Evolutionary conservation across 2,888 invertebrate species (phyloP).

Genomic region (Lasioglossum lativentre): DNA sequence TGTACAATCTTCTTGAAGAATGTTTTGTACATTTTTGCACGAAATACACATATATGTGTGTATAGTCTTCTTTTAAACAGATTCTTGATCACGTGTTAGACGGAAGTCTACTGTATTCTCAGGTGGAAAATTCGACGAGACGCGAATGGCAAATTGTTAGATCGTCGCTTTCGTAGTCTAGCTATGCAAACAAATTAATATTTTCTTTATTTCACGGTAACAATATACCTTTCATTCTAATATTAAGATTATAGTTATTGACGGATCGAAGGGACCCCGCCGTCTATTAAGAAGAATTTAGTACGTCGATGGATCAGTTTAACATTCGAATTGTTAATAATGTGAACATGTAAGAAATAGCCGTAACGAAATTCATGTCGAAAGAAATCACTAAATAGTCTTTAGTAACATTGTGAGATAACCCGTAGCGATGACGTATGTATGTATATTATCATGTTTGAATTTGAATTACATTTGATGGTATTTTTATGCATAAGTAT

Average conservation of each 20-base stretch:
- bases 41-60: background rate
- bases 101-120: background rate
- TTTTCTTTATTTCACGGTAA: background rate
- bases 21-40: background rate
- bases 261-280: background rate
- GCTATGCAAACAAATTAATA: background rate
- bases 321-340: slow-evolving; percentile 2
- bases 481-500: background rate
- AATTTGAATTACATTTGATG: slow-evolving; percentile 42
- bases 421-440: slow-evolving; percentile 12
- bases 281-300: background rate
- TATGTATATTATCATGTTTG: slow-evolving; percentile 19
- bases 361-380: background rate
- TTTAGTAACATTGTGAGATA: slow-evolving; percentile 51
- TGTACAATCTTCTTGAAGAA: background rate
- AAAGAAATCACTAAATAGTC: slow-evolving; percentile 43
- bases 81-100: background rate
- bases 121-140: background rate
- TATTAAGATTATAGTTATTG: background rate
- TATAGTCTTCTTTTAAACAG: background rate
- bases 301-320: background rate
- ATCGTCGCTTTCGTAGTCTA: background rate
- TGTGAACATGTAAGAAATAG: background rate
- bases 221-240: background rate
- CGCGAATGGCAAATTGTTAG: background rate